A percentile compares a stretch with the other conserved stretches of the same genome.
Conservation (phyloP, 2,113 vertebrate species). For the Sigmodon hispidus region DNA sequence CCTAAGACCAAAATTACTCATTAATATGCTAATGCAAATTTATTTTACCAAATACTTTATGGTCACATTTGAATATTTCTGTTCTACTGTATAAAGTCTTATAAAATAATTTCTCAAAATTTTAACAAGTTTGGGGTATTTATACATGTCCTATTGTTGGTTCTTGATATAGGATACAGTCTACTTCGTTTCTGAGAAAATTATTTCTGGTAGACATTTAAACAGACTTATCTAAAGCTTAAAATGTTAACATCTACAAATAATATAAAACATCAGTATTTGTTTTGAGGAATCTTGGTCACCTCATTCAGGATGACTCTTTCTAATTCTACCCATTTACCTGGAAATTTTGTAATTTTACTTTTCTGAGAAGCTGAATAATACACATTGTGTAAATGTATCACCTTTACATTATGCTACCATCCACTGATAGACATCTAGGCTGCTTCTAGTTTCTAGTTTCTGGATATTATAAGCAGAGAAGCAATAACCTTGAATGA, state of each 20-base stretch:
- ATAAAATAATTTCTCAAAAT: not conserved
- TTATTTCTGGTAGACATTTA: not conserved
- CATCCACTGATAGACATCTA: not conserved
- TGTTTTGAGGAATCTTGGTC: not conserved
- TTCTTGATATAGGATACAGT: not conserved
- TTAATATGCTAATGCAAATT: not conserved
- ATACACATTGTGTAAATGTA: not conserved
- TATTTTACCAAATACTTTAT: not conserved
- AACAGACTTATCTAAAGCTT: not conserved
- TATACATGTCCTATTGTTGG: not conserved
- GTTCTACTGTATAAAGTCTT: not conserved
- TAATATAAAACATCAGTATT: not conserved
- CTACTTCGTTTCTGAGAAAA: not conserved
- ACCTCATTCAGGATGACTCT: not conserved
- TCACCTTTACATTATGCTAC: not conserved
- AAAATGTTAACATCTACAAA: not conserved
- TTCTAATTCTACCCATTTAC: not conserved
- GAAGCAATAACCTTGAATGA: not conserved
- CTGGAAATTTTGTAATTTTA: not conserved
- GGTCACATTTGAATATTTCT: not conserved
- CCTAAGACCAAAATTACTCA: not conserved
- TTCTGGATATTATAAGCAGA: not conserved
- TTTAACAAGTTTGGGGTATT: slow-evolving; percentile 21
- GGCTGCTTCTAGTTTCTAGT: not conserved
- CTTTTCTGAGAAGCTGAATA: not conserved